Evolutionary conservation across 2,888 invertebrate species (phyloP), one percentile per base, ranked within the genome.

Genomic region (Trichogramma evanescens): DNA sequence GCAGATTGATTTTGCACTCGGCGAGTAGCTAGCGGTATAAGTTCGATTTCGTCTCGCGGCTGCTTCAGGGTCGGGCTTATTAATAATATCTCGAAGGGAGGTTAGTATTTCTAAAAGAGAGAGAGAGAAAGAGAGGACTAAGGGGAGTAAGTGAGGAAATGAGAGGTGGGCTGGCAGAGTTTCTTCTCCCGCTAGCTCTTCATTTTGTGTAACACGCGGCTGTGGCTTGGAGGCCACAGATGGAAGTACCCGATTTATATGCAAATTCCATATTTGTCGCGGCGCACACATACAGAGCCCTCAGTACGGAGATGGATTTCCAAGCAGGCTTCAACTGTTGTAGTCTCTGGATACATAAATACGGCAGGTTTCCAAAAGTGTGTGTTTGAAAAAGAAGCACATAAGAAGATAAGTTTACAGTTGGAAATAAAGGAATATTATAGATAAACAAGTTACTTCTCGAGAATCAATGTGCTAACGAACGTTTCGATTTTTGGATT

Each of bases 241-340:
- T 82, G 83, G 83, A 83, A 83, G 83, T 83, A 81, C 82, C 81
- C 83, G 81, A 84, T 84, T 83, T 83, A 84, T 83, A 84, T 84
- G 84, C 82, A 83, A 84, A 84, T 83, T 83, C 81, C 80, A 81
- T 83, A 83, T 83, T 83, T 83, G 83, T 83, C 83, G 82, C 82
- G 70, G 67, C 63, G 66, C 63, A 65, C 66, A 54, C 48, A 13
- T 49, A 42, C 58, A 41, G 13, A 38, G 9, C 6, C 13, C 48
- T 10, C 10, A 48, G 52, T 40, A 13, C 54, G 48, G 60, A 67
- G 66, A 66, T 64, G 65, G 65, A 66, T 66, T 26, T 26, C 26
- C 26, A 26, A 26, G 26, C 26, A 26, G 26, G 26, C 26, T 26
- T 26, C 26, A 26, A 26, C 26, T 26, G 26, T 26, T 26, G 26